Base-by-base conservation (phyloP, 2,888 invertebrate species). In the Lacanobia oleracea region DNA sequence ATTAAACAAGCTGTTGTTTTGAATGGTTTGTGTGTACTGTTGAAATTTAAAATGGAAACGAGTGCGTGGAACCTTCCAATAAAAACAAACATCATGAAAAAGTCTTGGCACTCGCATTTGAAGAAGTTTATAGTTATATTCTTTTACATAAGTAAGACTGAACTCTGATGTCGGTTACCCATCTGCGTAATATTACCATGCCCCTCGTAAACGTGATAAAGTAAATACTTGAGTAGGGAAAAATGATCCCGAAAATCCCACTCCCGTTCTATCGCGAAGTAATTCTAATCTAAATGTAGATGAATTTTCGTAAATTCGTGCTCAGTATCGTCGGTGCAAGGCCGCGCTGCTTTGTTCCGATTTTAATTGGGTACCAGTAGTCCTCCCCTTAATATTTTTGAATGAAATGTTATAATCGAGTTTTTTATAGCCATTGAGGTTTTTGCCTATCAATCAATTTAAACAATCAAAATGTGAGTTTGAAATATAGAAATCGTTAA, bases 211-310 rank as follows among this genome's bases (percentile, higher is more conserved):
- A 86, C 69, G 79, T 76, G 80, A 79, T 80, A 81, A 83, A 84
- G 77, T 79, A 83, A 82, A 81, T 78, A 81, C 72, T 60, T 56
- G 45, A 69, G 63, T 71, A 61, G 45, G 69, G 73, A 80, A 79
- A 83, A 77, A 75, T 75, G 14, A 67, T 79, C 53, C 45, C 21
- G 54, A 72, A 81, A 67, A 81, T 70, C 63, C 66, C 53, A 75
- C 90, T 89, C 87, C 86, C 79, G 82, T 79, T 68, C 82, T 87
- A 86, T 74, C 79, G 75, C 54, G 68, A 82, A 86, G 84, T 86
- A 87, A 87, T 88, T 86, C 74, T 85, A 81, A 81, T 90, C 88
- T 88, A 90, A 88, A 89, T 88, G 88, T 87, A 89, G 90, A 88
- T 88, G 82, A 87, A 89, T 88, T 88, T 84, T 84, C 66, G 68